Evolutionary conservation across 2,888 invertebrate species (phyloP).

Genomic region (Megaustenia siamemsis): DNA sequence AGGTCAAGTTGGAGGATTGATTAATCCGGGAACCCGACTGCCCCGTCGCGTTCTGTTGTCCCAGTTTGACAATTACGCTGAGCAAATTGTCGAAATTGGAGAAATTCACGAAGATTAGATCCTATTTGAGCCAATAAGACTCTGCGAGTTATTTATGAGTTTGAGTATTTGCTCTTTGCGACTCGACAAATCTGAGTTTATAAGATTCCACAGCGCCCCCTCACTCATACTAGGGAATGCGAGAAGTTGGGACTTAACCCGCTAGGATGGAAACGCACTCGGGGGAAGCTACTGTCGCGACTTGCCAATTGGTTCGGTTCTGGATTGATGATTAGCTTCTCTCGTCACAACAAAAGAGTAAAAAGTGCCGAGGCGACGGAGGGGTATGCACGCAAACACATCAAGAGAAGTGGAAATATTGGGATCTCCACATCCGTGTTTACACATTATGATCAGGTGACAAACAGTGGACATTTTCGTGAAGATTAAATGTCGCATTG

Average conservation of each 20-base stretch:
- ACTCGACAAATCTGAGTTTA: slow-evolving; percentile 40
- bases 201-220: slow-evolving; percentile 20
- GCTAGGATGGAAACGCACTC: slow-evolving; percentile 25
- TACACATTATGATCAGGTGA: slow-evolving; percentile 42
- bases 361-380: slow-evolving; percentile 5
- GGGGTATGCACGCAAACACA: slow-evolving; percentile 27
- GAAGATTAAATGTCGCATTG: slow-evolving; percentile 42
- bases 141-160: slow-evolving; percentile 58
- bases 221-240: not conserved
- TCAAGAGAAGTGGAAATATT: slow-evolving; percentile 27
- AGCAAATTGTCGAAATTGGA: slow-evolving; percentile 60
- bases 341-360: slow-evolving; percentile 31
- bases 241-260: slow-evolving; percentile 10
- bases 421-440: slow-evolving; percentile 20
- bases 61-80: slow-evolving; percentile 58
- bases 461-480: slow-evolving; percentile 36
- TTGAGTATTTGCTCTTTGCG: slow-evolving; percentile 33
- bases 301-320: slow-evolving; percentile 43
- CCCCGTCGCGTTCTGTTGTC: slow-evolving; percentile 51
- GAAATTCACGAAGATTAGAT: slow-evolving; percentile 60
- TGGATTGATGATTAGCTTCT: slow-evolving; percentile 45
- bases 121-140: slow-evolving; percentile 57
- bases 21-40: slow-evolving; percentile 54
- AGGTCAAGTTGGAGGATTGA: slow-evolving; percentile 49
- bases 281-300: slow-evolving; percentile 37